Evolutionary conservation across 1,140 invertebrate species (phyloP), one percentile per base, ranked within the genome.

Genomic region (Carposina sasakii): DNA sequence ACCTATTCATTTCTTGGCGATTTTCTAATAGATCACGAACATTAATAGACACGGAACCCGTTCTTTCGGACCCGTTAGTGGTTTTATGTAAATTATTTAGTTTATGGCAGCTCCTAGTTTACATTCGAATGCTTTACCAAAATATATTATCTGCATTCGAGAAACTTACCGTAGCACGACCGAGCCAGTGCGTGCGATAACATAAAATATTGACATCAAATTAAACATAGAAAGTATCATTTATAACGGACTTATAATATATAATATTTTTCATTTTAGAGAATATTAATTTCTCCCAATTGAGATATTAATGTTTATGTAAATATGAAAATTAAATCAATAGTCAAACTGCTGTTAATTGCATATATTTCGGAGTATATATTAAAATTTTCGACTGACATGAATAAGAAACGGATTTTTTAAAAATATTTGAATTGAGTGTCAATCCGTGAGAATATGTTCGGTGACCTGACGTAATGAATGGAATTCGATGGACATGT

Each of bases 21-120:
- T 81, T 83, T 78, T 83, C 76, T 81, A 83, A 83, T 81, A 83
- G 71, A 81, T 83, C 79, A 83, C 76, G 55, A 43, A 57, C 76
- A 83, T 79, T 83, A 78, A 79, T 77, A 76, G 71, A 58, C 64
- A 55, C 33, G 37, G 44, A 67, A 83, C 79, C 66, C 70, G 79
- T 83, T 81, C 60, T 71, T 56, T 62, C 67, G 71, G 77, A 81
- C 81, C 79, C 79, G 79, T 83, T 83, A 83, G 72, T 72, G 64
- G 76, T 71, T 76, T 76, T 81, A 81, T 81, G 76, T 81, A 75
- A 81, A 81, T 81, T 69, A 70, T 73, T 73, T 68, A 54, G 63
- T 79, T 79, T 81, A 77, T 76, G 60, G 66, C 64, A 49, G 70
- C 75, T 79, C 59, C 73, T 68, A 76, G 69, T 70, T 78, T 71